phyloP scores from a whole-genome alignment of 2,113 vertebrate species.

The Cygnus buccinator region DNA sequence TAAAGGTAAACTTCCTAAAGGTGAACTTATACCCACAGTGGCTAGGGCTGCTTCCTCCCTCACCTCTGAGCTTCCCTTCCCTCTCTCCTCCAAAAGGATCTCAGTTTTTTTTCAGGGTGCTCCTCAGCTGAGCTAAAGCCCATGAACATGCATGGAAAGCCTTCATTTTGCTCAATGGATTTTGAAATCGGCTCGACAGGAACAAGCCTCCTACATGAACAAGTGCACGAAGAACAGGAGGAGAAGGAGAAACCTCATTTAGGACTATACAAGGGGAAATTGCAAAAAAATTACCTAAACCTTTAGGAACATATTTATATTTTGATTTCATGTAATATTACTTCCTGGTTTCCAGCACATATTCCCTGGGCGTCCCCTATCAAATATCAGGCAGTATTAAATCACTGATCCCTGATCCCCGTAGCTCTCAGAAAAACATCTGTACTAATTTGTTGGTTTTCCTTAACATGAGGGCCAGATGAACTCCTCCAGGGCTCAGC shows the following conservation, averaged over 20 bases:
- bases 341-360: conserved; percentile 72
- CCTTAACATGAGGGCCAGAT: conserved; percentile 66
- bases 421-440: conserved; percentile 73
- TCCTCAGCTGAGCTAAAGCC: background rate
- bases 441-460: conserved; percentile 74
- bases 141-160: rapidly evolving
- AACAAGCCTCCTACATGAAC: background rate
- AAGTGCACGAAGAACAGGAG: conserved; percentile 40
- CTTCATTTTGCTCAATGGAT: background rate
- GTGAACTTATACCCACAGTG: background rate
- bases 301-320: conserved; percentile 74
- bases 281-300: conserved; percentile 71
- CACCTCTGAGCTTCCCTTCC: background rate
- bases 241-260: conserved; percentile 32
- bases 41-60: background rate
- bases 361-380: conserved; percentile 66
- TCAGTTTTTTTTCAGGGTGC: background rate
- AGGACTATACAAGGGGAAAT: conserved; percentile 66
- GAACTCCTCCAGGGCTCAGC: conserved; percentile 57
- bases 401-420: conserved; percentile 65
- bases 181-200: background rate
- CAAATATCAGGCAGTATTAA: conserved; percentile 74
- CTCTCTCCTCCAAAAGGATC: background rate
- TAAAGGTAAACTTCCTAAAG: background rate
- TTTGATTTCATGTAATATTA: conserved; percentile 75